Evolutionary conservation across 2,888 invertebrate species (phyloP).

Genomic region (Hyposoter didymator): DNA sequence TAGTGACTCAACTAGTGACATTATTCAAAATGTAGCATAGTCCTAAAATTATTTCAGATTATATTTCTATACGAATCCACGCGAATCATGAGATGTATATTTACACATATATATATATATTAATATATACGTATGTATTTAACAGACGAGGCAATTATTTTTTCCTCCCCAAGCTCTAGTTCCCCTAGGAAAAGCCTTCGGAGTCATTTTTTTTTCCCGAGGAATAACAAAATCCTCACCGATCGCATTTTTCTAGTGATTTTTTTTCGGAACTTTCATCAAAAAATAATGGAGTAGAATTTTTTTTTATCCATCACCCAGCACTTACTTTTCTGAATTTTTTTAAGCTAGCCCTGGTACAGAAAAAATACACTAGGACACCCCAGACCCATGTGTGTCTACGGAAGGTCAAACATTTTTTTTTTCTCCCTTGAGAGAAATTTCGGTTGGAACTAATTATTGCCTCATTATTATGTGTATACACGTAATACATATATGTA

Average conservation of each 20-base stretch:
- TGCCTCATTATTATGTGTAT: slow-evolving; percentile 5
- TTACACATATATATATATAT: slow-evolving; percentile 42
- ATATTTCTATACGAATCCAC: slow-evolving; percentile 77
- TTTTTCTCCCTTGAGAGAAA: neutral
- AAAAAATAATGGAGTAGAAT: neutral
- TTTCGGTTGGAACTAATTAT: neutral
- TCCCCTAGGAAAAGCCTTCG: neutral
- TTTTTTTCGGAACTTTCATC: neutral
- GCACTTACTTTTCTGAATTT: too few species aligned
- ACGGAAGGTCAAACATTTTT: neutral
- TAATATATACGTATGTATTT: slow-evolving; percentile 4
- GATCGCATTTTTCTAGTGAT: neutral
- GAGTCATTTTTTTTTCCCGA: neutral
- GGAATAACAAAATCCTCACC: neutral
- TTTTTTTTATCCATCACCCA: too few species aligned
- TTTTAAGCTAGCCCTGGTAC: too few species aligned
- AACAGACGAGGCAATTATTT: neutral
- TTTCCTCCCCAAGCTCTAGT: neutral
- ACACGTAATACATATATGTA: slow-evolving; percentile 14
- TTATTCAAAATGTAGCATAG: slow-evolving; percentile 47
- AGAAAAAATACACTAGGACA: too few species aligned
- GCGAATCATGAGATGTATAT: slow-evolving; percentile 59
- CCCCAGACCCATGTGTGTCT: too few species aligned
- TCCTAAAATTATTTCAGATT: slow-evolving; percentile 74
- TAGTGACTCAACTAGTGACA: slow-evolving; percentile 56